phyloP scores from a whole-genome alignment of 2,797 vertebrate genomes.

The Varecia variegata region DNA sequence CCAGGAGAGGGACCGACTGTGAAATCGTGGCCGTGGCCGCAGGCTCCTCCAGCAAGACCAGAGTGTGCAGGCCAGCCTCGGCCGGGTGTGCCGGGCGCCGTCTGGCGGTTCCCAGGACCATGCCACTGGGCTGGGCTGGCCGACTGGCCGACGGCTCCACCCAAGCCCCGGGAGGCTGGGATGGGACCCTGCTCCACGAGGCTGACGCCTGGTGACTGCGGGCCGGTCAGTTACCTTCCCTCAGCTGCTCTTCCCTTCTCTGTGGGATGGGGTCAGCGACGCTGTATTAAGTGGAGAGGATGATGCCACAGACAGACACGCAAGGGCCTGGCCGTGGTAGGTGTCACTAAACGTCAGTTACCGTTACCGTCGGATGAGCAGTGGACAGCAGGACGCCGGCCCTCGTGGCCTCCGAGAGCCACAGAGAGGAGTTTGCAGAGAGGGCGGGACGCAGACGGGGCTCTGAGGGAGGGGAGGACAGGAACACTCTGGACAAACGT shows the following conservation, averaged over 20 bases:
- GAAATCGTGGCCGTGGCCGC: accelerated
- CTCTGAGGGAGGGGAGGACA: background rate
- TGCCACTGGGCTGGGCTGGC: background rate
- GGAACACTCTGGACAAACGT: background rate
- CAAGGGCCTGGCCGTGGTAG: background rate
- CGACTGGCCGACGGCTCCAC: background rate
- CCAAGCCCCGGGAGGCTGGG: accelerated
- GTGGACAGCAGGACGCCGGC: background rate
- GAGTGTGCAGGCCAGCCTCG: accelerated
- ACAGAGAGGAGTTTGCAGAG: background rate
- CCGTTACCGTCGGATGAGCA: background rate
- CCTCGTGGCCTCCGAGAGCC: background rate
- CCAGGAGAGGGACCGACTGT: too few species aligned
- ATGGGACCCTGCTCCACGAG: background rate
- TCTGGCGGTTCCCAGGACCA: background rate
- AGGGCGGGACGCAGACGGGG: accelerated
- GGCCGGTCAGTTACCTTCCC: accelerated
- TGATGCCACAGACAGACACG: background rate
- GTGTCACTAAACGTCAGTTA: too few species aligned
- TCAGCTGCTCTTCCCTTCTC: background rate
- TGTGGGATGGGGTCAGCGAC: accelerated
- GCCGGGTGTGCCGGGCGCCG: accelerated
- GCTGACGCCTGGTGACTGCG: background rate
- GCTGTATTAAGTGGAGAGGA: background rate
- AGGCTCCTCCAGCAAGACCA: background rate